These are phyloP conservation scores for Typhlichthys eigenmanni DNA, from an alignment of 2,797 vertebrate genomes.

Conservation along the genomic window DNA sequence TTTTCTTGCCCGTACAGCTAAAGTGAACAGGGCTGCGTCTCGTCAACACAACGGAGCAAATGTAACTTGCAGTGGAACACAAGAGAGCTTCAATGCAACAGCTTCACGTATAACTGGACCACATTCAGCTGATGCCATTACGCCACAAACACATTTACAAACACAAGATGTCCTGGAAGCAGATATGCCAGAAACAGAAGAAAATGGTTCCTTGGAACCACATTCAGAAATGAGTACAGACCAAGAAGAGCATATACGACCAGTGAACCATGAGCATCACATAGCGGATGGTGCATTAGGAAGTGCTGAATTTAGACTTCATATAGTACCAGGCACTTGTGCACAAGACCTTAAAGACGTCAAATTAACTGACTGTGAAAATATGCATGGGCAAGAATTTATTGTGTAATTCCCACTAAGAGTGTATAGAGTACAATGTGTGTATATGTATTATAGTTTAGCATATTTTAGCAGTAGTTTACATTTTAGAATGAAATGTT, in stretches of 20 bases:
- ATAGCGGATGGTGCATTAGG: conserved; percentile 23
- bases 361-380: background rate
- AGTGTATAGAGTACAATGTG: conserved; percentile 2
- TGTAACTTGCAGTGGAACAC: conserved; percentile 19
- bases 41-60: conserved; percentile 48
- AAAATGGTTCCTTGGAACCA: conserved; percentile 7
- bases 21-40: conserved; percentile 28
- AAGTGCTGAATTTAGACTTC: conserved; percentile 13
- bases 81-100: conserved; percentile 33
- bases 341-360: conserved; percentile 1
- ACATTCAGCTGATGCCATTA: conserved; percentile 13
- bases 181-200: conserved; percentile 7
- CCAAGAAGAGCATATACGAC: conserved; percentile 19
- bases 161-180: conserved; percentile 24
- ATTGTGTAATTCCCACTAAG: background rate
- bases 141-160: conserved; percentile 14
- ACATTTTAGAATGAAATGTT: no score
- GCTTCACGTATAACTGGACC: conserved; percentile 19
- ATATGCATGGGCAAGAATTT: conserved; percentile 3
- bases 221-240: conserved; percentile 15
- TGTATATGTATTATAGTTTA: no score
- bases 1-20: conserved; percentile 31
- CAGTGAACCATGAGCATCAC: conserved; percentile 19
- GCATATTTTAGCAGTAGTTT: no score
- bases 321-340: conserved; percentile 22